Percentiles rank a stretch among this genome's conserved stretches.
phyloP scores from a whole-genome alignment of 35 echinoderm and acorn worm genomes.

The Diadema setosum region DNA sequence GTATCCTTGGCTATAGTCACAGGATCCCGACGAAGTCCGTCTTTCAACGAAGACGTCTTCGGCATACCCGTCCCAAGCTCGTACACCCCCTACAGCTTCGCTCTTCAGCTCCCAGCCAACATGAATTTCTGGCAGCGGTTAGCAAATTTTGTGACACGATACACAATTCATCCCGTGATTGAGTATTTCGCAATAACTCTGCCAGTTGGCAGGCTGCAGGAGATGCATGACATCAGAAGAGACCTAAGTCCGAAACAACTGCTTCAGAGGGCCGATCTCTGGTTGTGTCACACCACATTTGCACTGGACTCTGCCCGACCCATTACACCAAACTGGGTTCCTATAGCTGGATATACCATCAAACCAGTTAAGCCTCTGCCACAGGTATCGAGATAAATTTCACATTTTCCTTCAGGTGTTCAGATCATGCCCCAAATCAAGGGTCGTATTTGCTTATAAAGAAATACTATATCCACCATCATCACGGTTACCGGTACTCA shows the following conservation, averaged over 20 bases:
- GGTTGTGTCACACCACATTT: not conserved
- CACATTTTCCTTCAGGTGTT: too few species aligned
- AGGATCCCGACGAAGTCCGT: not conserved
- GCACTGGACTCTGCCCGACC: not conserved
- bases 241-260: not conserved
- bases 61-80: not conserved
- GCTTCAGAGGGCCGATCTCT: not conserved
- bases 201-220: not conserved
- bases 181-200: not conserved
- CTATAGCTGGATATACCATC: not conserved
- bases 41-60: not conserved
- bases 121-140: not conserved
- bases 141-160: not conserved
- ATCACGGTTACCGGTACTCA: too few species aligned
- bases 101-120: not conserved
- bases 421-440: too few species aligned
- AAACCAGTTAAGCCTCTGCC: not conserved
- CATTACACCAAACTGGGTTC: not conserved
- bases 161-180: not conserved
- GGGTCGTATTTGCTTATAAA: too few species aligned
- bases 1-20: not conserved
- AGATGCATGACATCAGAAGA: not conserved
- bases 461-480: too few species aligned
- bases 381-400: too few species aligned
- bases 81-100: not conserved